phyloP scores from a whole-genome alignment of 1,140 invertebrate species.

The Magallana ariakensis region DNA sequence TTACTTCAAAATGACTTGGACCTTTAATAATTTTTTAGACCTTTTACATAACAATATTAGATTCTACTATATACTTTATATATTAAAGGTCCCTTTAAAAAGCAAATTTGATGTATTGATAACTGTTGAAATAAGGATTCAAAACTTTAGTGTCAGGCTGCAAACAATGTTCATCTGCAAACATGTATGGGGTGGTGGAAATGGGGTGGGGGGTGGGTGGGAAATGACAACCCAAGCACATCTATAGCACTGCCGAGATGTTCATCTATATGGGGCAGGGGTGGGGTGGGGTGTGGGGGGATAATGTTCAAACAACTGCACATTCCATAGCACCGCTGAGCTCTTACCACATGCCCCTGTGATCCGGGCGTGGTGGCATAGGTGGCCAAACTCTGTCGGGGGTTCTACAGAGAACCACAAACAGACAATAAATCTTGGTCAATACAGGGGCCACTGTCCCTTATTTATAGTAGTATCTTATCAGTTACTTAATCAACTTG shows the following conservation, averaged over 20 bases:
- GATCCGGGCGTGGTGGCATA: constrained; percentile 29
- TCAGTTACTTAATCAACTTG: no score
- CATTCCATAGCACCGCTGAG: background rate
- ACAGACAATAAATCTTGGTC: no score
- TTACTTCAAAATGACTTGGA: no score
- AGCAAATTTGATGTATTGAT: background rate
- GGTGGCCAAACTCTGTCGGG: constrained; percentile 4
- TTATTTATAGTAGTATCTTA: no score
- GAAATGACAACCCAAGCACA: no score
- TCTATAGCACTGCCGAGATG: no score
- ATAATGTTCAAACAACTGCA: constrained; percentile 9
- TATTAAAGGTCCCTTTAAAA: background rate
- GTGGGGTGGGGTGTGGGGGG: background rate
- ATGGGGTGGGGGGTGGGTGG: no score
- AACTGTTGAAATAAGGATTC: no score
- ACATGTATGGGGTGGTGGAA: no score
- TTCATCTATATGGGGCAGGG: no score
- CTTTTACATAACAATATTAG: background rate
- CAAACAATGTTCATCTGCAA: constrained; percentile 4
- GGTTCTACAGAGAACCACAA: constrained; percentile 28
- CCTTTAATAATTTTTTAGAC: no score
- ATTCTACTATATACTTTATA: background rate
- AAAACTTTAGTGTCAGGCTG: background rate
- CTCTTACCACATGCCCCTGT: constrained; percentile 19
- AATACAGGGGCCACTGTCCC: no score